Base-by-base conservation (phyloP, 2,797 vertebrate genomes). In the Okamejei kenojei region DNA sequence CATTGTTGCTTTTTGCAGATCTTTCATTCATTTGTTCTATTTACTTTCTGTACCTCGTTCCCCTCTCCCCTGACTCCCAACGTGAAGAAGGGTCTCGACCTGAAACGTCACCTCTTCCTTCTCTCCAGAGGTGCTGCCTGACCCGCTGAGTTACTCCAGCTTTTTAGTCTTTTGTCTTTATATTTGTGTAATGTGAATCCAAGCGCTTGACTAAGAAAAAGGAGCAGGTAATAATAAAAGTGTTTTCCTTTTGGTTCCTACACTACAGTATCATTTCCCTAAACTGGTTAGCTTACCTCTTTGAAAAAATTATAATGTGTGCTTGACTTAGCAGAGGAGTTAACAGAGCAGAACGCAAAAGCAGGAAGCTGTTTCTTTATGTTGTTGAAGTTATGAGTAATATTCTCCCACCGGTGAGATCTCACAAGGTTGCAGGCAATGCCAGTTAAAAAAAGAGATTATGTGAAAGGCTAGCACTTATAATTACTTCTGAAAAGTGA, bases 401-500 rank as follows among this genome's bases (percentile, higher is more conserved):
- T 92, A 54, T 92, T 11, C 17, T 35, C 38, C 71, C 15, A 35
- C 38, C 71, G 7, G 9, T 0, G 45, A 21, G 1, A 6, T 38
- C 90, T 73, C 38, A 54, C 11, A 45, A 73, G 71, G 35, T 74
- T 92, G 65, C 71, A 91, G 71, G 38, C 35, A 38, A 54, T 7
- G 71, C 90, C 38, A 92, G 10, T 92, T 92, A 29, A 54, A 74
- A 54, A 45, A 92, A 29, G 26, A 10, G 38, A 92, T 29, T 92
- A 17, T 26, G 73, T 92, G 35, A 92, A 92, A 73, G 23, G 26
- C 26, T 15, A 54, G 35, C 61, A 19, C 23, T 92, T 92, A 92
- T 91, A 91, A 91, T 92, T 92, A 76, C 71, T 76, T 92, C 38
- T n/a, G 68, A 76, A n/a, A 92, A 92, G 71, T 74, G 90, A 92